Percentiles rank a stretch among this genome's conserved stretches.
These are phyloP conservation scores for Coturnix japonica DNA, from an alignment of 2,113 vertebrate genomes.

Conservation along the genomic window DNA sequence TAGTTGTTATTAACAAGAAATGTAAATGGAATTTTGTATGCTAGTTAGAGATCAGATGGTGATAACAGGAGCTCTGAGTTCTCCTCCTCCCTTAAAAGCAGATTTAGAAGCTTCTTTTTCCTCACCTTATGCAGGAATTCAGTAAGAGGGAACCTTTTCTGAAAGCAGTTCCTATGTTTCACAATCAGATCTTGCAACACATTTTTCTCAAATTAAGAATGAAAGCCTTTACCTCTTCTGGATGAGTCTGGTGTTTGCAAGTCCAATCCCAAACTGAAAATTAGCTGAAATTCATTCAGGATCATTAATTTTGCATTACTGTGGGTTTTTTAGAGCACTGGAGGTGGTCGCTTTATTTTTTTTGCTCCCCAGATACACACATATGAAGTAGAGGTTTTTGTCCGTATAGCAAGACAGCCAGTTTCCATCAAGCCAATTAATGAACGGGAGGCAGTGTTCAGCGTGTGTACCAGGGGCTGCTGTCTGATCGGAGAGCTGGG, in stretches of 20 bases:
- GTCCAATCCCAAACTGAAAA: not conserved
- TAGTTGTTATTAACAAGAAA: not conserved
- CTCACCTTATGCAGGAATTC: not conserved
- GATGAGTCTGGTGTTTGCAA: not conserved
- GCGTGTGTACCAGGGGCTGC: constrained; percentile 31
- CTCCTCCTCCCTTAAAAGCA: not conserved
- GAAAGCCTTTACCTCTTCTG: not conserved
- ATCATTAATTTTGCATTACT: not conserved
- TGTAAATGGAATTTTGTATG: not conserved
- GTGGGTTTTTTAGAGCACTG: not conserved
- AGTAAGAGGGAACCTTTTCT: not conserved
- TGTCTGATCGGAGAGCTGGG: constrained; percentile 40
- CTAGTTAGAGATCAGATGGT: not conserved
- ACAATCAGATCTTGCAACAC: not conserved
- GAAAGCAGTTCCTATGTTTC: not conserved
- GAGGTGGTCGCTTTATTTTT: not conserved
- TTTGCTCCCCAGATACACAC: not conserved
- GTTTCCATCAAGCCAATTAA: constrained; percentile 66
- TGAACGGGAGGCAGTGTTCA: constrained; percentile 31
- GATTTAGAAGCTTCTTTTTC: constrained; percentile 5
- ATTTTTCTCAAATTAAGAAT: not conserved
- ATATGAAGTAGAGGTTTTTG: not conserved
- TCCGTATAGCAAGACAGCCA: not conserved
- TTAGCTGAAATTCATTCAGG: not conserved
- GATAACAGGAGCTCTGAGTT: not conserved